phyloP scores from a whole-genome alignment of 2,797 vertebrate genomes.

The Merluccius polli region DNA sequence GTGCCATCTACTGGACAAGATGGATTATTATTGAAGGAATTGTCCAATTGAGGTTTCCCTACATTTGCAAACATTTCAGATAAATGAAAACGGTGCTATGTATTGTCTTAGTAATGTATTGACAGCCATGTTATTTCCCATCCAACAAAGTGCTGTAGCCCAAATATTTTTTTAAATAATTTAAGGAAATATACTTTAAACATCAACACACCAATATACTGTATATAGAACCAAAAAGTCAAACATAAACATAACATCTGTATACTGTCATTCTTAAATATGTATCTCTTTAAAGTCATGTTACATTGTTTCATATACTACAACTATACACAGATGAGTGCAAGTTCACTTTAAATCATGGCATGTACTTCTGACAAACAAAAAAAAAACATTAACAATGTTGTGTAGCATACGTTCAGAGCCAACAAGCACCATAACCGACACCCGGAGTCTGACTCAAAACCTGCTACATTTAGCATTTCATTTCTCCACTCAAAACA shows the following conservation, averaged over 20 bases:
- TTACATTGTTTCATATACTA: slow-evolving; percentile 37
- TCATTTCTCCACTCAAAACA: too few species aligned
- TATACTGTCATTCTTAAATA: slow-evolving; percentile 9
- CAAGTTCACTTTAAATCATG: slow-evolving; percentile 59
- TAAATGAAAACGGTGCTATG: not conserved
- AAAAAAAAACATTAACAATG: slow-evolving; percentile 40
- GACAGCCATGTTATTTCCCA: not conserved
- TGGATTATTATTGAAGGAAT: not conserved
- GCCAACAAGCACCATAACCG: too few species aligned
- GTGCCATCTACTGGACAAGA: not conserved
- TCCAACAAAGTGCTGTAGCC: slow-evolving; percentile 9
- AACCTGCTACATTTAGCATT: too few species aligned
- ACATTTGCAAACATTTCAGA: not conserved
- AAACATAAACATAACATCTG: slow-evolving; percentile 54
- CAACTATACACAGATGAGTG: slow-evolving; percentile 42
- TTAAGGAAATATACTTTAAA: slow-evolving; percentile 68
- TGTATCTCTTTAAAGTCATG: slow-evolving; percentile 29
- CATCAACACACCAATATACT: slow-evolving; percentile 52
- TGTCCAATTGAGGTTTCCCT: not conserved
- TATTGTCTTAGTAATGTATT: not conserved
- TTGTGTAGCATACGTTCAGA: not conserved
- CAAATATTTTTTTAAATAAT: slow-evolving; percentile 58
- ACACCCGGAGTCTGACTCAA: too few species aligned
- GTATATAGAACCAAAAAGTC: slow-evolving; percentile 51
- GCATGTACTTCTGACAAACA: slow-evolving; percentile 39